A percentile compares a stretch with the other conserved stretches of the same genome.
Evolutionary conservation across 30 jellyfish, hydroid and myxozoan genomes (phyloP).

Genomic region (Aurelia aurita complex sp. Pacific): DNA sequence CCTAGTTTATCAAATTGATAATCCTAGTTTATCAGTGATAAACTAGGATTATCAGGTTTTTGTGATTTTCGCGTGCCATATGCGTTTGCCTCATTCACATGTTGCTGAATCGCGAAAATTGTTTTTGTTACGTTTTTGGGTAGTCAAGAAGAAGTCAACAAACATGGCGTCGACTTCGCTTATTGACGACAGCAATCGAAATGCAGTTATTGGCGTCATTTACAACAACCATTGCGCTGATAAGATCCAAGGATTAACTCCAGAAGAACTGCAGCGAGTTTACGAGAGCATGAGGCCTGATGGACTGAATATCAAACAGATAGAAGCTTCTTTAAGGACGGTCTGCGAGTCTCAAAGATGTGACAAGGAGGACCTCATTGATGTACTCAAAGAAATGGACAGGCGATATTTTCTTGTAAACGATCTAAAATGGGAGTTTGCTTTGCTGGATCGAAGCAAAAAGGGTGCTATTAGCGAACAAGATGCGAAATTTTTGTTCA

Average conservation of each 20-base stretch:
- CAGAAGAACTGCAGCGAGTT: conserved; percentile 65
- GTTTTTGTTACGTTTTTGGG: background rate
- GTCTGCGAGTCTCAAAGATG: conserved; percentile 74
- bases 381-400: conserved; percentile 85
- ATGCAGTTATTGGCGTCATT: conserved; percentile 63
- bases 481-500: conserved; percentile 67
- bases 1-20: no score
- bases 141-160: conserved; percentile 16
- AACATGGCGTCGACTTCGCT: conserved; percentile 62
- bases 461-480: conserved; percentile 77
- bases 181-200: conserved; percentile 41
- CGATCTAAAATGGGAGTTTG: conserved; percentile 94
- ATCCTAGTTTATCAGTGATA: no score
- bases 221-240: conserved; percentile 70
- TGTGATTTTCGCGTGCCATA: no score
- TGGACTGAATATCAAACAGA: conserved; percentile 59
- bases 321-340: conserved; percentile 63
- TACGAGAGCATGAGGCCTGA: conserved; percentile 63
- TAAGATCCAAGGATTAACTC: conserved; percentile 61
- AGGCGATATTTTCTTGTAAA: conserved; percentile 79
- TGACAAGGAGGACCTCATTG: conserved; percentile 83
- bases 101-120: no score
- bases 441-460: conserved; percentile 68
- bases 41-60: no score
- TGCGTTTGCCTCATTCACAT: no score